Percentiles rank a stretch among this genome's conserved stretches.
Conservation (phyloP, 2,888 invertebrate genomes). For the Erebia aethiops region DNA sequence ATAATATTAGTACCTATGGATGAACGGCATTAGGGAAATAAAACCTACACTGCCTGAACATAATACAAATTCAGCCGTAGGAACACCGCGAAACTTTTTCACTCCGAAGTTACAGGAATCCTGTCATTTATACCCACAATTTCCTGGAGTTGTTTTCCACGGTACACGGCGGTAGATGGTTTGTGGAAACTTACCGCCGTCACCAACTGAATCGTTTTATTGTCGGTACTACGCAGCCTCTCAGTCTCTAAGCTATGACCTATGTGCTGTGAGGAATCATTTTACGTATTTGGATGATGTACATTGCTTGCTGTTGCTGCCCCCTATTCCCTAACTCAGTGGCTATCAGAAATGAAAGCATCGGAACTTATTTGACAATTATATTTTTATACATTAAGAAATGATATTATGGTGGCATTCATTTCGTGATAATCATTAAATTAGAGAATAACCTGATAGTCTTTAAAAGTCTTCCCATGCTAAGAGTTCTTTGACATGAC, state of each 20-base stretch:
- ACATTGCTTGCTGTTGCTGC: constrained; percentile 21
- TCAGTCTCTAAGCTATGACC: constrained; percentile 13
- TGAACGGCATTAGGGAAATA: neutral
- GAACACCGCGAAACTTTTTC: constrained; percentile 16
- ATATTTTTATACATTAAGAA: too few relatives aligned
- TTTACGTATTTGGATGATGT: neutral
- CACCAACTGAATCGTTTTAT: constrained; percentile 31
- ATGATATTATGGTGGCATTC: too few relatives aligned
- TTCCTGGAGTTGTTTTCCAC: constrained; percentile 20
- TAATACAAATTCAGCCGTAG: constrained; percentile 3
- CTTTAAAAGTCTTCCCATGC: too few relatives aligned
- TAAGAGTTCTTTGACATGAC: too few relatives aligned
- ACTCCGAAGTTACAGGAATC: constrained; percentile 18
- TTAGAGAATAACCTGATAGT: too few relatives aligned
- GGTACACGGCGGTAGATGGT: constrained; percentile 11
- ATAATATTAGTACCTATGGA: neutral
- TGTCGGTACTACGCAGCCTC: constrained; percentile 19
- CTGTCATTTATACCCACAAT: constrained; percentile 22
- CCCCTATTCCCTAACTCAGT: too few relatives aligned
- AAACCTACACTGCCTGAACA: neutral
- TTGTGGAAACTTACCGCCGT: constrained; percentile 26
- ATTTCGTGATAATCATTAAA: too few relatives aligned
- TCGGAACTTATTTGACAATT: too few relatives aligned
- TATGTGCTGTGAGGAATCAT: neutral
- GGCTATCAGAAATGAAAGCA: too few relatives aligned